These are phyloP conservation scores for Cataglyphis rosenhaueri DNA, from an alignment of 2,888 invertebrate genomes.

Conservation along the genomic window DNA sequence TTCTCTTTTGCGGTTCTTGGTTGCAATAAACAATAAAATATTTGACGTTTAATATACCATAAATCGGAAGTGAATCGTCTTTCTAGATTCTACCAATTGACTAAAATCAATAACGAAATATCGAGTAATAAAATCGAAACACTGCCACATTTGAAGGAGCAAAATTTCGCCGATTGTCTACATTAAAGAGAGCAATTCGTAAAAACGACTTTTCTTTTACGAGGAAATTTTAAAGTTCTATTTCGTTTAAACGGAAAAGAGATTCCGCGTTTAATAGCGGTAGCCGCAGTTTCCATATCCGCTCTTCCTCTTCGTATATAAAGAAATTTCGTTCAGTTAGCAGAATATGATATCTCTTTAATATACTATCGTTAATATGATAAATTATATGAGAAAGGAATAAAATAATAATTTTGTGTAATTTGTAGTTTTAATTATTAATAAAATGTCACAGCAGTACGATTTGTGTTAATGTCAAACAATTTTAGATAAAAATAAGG, in stretches of 20 bases:
- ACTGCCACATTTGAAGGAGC: background rate
- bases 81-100: background rate
- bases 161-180: background rate
- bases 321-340: constrained; percentile 24
- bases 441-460: background rate
- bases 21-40: background rate
- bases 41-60: background rate
- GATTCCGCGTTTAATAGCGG: constrained; percentile 21
- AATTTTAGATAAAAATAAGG: background rate
- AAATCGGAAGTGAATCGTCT: background rate
- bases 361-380: constrained; percentile 22
- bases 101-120: background rate
- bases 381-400: background rate
- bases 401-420: background rate
- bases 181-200: background rate
- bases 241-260: constrained; percentile 12
- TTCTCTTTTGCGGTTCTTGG: background rate
- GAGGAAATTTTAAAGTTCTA: background rate
- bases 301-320: background rate
- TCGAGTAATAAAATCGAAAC: background rate
- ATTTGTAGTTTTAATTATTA: constrained; percentile 4
- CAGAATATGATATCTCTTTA: constrained; percentile 22
- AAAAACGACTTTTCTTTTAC: background rate
- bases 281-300: background rate
- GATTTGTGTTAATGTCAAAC: background rate